A percentile compares a stretch with the other conserved stretches of the same genome.
Evolutionary conservation across 2,797 vertebrate species (phyloP).

Genomic region (Sebastes alutus): DNA sequence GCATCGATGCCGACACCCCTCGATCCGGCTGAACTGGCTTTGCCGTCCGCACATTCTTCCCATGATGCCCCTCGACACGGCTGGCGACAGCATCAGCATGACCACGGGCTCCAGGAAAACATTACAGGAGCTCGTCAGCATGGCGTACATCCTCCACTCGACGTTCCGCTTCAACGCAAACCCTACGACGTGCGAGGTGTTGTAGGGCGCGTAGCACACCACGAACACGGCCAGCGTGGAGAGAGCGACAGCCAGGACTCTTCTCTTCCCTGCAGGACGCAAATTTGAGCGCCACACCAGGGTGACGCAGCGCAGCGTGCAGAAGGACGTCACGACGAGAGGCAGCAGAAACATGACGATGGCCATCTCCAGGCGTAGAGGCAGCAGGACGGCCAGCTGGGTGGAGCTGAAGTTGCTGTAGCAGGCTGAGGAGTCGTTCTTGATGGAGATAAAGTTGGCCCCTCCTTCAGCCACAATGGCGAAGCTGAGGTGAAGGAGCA

Average conservation of each 20-base stretch:
- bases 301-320: constrained; percentile 84
- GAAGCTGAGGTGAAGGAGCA: constrained; percentile 82
- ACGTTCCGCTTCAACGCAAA: constrained; percentile 68
- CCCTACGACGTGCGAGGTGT: constrained; percentile 86
- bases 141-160: constrained; percentile 82
- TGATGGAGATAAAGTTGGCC: constrained; percentile 71
- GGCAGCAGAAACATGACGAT: constrained; percentile 85
- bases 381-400: constrained; percentile 78
- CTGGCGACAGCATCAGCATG: constrained; percentile 82
- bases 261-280: constrained; percentile 80
- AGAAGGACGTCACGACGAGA: constrained; percentile 81
- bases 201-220: constrained; percentile 90
- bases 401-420: constrained; percentile 82
- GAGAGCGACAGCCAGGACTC: constrained; percentile 84
- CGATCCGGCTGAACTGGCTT: constrained; percentile 47
- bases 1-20: neutral
- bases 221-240: constrained; percentile 86
- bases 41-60: constrained; percentile 64
- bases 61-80: constrained; percentile 60
- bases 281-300: constrained; percentile 84
- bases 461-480: constrained; percentile 78
- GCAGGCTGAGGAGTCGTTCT: constrained; percentile 70
- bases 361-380: constrained; percentile 88
- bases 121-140: constrained; percentile 87
- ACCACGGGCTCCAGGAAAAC: constrained; percentile 90